Evolutionary conservation across 1,140 invertebrate species (phyloP).

Genomic region (Andricus grossulariae): DNA sequence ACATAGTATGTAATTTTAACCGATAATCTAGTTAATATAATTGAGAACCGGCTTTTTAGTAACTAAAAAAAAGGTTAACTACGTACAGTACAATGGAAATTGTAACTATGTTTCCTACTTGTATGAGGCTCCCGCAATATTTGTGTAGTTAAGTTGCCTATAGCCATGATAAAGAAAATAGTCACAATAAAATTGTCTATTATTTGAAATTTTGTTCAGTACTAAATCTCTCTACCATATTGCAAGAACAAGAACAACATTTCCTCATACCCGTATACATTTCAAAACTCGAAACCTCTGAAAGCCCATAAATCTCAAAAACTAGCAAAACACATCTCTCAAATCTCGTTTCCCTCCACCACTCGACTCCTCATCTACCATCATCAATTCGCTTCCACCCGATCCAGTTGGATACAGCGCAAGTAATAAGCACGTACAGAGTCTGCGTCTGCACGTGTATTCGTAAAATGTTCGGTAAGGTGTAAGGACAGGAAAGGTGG

Average conservation of each 20-base stretch:
- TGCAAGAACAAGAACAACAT: neutral
- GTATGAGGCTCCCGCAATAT: no score
- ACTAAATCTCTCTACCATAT: neutral
- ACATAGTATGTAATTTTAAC: no score
- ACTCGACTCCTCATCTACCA: neutral
- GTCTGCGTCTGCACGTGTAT: neutral
- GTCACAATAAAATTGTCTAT: no score
- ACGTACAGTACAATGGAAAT: no score
- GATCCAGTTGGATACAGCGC: slow-evolving; percentile 4
- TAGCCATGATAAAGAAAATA: no score
- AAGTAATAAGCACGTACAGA: slow-evolving; percentile 18
- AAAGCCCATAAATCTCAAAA: slow-evolving; percentile 11
- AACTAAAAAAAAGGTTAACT: no score
- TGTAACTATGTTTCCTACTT: no score
- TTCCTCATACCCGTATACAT: neutral
- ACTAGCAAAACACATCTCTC: slow-evolving; percentile 7
- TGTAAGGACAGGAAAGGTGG: neutral
- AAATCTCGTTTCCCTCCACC: slow-evolving; percentile 1
- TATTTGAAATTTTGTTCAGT: no score
- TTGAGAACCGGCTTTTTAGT: no score
- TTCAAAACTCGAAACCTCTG: neutral
- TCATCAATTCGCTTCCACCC: slow-evolving; percentile 1
- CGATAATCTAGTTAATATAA: no score
- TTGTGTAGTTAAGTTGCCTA: no score
- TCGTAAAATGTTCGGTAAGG: slow-evolving; percentile 6